These are phyloP conservation scores for Cephalophus harveyi DNA, from an alignment of 2,113 vertebrate species.

Conservation along the genomic window DNA sequence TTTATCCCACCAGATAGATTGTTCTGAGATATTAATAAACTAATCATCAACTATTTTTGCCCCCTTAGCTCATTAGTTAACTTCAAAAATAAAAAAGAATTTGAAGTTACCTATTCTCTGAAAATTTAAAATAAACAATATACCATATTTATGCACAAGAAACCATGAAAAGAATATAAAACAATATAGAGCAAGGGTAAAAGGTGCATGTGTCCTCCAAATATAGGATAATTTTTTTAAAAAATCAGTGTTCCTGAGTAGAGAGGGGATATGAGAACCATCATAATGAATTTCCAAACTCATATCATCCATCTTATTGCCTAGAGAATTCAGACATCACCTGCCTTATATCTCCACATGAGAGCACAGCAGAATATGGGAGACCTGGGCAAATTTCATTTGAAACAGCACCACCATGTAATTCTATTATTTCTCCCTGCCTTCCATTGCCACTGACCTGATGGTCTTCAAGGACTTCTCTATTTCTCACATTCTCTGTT, in stretches of 20 bases:
- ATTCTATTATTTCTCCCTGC: neutral
- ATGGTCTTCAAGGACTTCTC: neutral
- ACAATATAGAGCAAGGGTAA: neutral
- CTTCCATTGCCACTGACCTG: neutral
- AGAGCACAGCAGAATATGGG: neutral
- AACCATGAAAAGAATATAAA: neutral
- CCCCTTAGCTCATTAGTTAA: neutral
- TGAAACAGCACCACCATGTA: neutral
- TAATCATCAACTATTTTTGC: neutral
- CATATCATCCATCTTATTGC: neutral
- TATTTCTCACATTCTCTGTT: neutral
- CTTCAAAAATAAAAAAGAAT: neutral
- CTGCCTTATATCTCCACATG: neutral
- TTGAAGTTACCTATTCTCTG: neutral
- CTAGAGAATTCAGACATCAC: neutral
- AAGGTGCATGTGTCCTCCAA: neutral
- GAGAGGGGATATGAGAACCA: neutral
- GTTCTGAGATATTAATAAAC: slow-evolving; percentile 20
- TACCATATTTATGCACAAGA: neutral
- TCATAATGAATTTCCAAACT: neutral
- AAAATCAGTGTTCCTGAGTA: neutral
- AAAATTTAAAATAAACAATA: neutral
- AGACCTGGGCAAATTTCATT: neutral
- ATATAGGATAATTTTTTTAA: neutral
- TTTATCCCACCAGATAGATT: neutral